Evolutionary conservation across 2,113 vertebrate species (phyloP).

Genomic region (Opisthocomus hoazin): DNA sequence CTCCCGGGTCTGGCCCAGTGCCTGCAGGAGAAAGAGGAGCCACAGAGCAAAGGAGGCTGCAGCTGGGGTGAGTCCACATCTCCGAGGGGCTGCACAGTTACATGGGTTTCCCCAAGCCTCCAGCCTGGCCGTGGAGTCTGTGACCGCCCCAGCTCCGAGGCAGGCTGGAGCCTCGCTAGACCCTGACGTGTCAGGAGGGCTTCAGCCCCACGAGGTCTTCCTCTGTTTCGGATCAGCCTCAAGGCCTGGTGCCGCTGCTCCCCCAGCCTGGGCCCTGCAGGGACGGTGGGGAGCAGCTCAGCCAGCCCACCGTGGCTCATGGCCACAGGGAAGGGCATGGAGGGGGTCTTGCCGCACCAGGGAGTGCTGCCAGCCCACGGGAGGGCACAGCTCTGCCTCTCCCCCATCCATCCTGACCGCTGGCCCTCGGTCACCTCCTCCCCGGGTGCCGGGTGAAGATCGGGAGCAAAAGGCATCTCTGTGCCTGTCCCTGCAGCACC

Average conservation of each 20-base stretch:
- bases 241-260: neutral
- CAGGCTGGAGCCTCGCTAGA: neutral
- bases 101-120: neutral
- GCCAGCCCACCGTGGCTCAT: rapidly evolving
- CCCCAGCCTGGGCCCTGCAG: neutral
- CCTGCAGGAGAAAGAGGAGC: neutral
- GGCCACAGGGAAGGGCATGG: rapidly evolving
- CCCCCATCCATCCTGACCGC: neutral
- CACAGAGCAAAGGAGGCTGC: neutral
- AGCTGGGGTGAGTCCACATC: rapidly evolving
- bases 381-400: neutral
- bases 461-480: neutral
- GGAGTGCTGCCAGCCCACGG: rapidly evolving
- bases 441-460: neutral
- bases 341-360: neutral
- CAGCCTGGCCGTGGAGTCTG: neutral
- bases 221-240: neutral
- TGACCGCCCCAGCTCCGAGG: neutral
- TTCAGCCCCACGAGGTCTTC: neutral
- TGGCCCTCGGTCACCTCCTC: neutral
- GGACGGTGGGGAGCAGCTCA: neutral
- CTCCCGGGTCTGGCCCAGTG: neutral
- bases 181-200: neutral
- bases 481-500: neutral
- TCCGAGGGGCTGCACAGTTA: neutral